phyloP scores from a whole-genome alignment of 2,113 vertebrate genomes.

The Amazona guildingii region DNA sequence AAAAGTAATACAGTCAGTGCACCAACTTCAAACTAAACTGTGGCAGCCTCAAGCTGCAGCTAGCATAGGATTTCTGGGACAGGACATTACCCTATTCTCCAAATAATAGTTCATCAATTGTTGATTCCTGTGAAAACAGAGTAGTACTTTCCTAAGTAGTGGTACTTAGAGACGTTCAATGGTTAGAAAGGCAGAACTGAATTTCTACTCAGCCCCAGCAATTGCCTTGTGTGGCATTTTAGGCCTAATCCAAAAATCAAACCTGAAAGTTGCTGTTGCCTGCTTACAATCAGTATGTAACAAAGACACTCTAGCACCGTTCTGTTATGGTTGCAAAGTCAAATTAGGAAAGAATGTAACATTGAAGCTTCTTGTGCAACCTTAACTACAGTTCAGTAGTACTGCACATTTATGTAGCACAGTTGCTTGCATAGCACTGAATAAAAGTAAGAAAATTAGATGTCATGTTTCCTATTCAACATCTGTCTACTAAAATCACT shows the following conservation, averaged over 20 bases:
- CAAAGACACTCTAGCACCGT: background rate
- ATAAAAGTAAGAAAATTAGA: background rate
- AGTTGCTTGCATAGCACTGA: background rate
- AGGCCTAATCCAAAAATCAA: background rate
- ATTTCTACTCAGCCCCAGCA: background rate
- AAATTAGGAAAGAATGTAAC: background rate
- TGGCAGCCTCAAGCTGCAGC: rapidly evolving
- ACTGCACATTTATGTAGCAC: background rate
- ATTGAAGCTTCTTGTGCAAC: background rate
- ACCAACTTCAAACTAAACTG: background rate
- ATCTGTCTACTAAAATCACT: background rate
- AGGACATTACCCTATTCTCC: background rate
- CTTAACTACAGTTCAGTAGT: background rate
- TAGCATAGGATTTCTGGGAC: background rate
- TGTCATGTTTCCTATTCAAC: background rate
- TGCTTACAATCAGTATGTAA: background rate
- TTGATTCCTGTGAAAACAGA: background rate
- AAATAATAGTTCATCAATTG: background rate
- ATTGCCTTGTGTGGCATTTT: background rate
- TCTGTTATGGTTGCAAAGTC: background rate
- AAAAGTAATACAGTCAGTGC: background rate
- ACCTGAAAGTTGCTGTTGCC: background rate
- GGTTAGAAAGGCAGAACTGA: background rate
- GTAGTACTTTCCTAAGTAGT: background rate
- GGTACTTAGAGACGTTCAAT: background rate